phyloP scores from a whole-genome alignment of 2,113 vertebrate genomes.

The Lasiurus borealis region DNA sequence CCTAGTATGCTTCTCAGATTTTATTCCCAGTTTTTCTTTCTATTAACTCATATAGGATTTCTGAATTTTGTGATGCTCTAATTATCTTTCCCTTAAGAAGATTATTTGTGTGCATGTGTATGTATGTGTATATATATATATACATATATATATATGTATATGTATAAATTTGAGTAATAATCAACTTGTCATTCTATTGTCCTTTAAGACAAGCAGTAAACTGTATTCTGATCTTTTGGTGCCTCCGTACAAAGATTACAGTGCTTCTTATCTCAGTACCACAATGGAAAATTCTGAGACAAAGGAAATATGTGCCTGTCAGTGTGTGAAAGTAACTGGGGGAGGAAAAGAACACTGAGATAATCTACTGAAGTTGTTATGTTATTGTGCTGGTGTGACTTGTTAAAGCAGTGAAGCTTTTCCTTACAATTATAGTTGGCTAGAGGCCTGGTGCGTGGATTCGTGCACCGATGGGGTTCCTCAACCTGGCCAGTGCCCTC shows the following conservation, averaged over 20 bases:
- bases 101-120: not conserved
- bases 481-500: too few species aligned
- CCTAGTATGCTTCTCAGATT: not conserved
- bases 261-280: not conserved
- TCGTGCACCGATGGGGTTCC: too few species aligned
- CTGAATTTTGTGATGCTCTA: not conserved
- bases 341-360: not conserved
- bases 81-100: conserved; percentile 7
- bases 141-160: not conserved
- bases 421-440: not conserved
- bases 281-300: not conserved
- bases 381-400: not conserved
- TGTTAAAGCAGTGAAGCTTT: not conserved
- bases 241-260: not conserved
- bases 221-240: not conserved
- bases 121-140: not conserved
- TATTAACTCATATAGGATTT: conserved; percentile 19
- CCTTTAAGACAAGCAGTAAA: not conserved
- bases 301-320: not conserved
- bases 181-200: not conserved
- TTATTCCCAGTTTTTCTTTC: conserved; percentile 33
- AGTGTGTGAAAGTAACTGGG: not conserved
- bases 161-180: not conserved
- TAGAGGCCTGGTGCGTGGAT: too few species aligned
- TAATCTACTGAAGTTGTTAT: not conserved